These are phyloP conservation scores for Cyclina sinensis DNA, from an alignment of 1,140 invertebrate species.

Conservation along the genomic window DNA sequence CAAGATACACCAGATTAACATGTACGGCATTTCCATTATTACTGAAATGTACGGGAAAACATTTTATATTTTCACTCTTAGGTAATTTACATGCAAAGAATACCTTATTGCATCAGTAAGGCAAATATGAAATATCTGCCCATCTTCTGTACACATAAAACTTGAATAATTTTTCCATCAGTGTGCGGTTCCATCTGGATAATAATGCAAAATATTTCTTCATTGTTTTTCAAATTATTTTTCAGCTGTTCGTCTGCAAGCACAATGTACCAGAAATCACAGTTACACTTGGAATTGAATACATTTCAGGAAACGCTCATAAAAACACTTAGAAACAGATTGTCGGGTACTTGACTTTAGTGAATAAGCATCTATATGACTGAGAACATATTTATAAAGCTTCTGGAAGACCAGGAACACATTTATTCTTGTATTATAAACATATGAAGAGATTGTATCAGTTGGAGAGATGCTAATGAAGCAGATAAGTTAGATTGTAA, in stretches of 20 bases:
- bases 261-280: not conserved
- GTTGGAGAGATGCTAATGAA: constrained; percentile 23
- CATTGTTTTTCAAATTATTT: not conserved
- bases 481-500: constrained; percentile 11
- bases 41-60: not conserved
- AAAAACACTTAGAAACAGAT: constrained; percentile 21
- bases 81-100: not conserved
- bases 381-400: constrained; percentile 13
- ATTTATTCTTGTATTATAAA: constrained; percentile 22
- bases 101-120: not conserved
- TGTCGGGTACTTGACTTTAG: constrained; percentile 8
- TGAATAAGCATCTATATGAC: not conserved
- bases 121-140: not conserved
- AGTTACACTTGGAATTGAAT: not conserved
- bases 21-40: not conserved
- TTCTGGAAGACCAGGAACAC: not conserved
- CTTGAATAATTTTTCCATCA: not conserved
- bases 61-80: not conserved
- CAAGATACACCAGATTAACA: not conserved
- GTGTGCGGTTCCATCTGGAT: not conserved
- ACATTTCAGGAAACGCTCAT: not conserved
- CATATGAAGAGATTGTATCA: constrained; percentile 27
- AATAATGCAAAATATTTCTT: not conserved
- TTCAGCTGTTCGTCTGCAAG: not conserved
- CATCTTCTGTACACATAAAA: not conserved